Percentiles rank a stretch among this genome's conserved stretches.
These are phyloP conservation scores for Babylonia areolata DNA, from an alignment of 1,140 invertebrate species.

Conservation along the genomic window DNA sequence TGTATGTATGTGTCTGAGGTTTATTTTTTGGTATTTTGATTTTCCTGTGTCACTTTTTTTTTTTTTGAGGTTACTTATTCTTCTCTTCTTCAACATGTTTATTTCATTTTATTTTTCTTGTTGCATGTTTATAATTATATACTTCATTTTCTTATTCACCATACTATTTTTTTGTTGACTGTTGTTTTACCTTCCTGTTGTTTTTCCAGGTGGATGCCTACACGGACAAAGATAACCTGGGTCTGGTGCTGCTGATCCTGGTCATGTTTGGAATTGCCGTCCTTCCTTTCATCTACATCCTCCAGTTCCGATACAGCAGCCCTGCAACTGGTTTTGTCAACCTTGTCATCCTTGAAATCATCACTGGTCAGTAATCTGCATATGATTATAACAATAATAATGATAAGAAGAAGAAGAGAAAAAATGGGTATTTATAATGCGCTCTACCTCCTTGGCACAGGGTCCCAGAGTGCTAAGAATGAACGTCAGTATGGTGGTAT, in stretches of 20 bases:
- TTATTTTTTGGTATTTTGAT: too few relatives aligned
- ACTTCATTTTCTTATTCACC: neutral
- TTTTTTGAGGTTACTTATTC: neutral
- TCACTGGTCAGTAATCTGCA: conserved; percentile 66
- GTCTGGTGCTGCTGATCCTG: conserved; percentile 76
- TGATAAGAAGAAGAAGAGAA: too few relatives aligned
- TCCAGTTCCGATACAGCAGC: conserved; percentile 69
- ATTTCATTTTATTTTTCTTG: neutral
- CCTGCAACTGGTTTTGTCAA: conserved; percentile 72
- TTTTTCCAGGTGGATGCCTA: conserved; percentile 78
- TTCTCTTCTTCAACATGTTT: neutral
- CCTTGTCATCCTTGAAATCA: conserved; percentile 69
- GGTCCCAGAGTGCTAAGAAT: neutral
- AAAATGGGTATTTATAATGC: too few relatives aligned
- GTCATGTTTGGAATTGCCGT: conserved; percentile 69
- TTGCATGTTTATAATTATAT: neutral
- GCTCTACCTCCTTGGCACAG: too few relatives aligned
- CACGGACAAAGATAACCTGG: conserved; percentile 76
- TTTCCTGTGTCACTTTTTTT: neutral
- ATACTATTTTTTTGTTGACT: neutral
- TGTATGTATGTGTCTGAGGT: too few relatives aligned
- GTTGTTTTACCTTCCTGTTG: neutral
- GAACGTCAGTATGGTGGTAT: neutral
- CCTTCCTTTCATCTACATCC: conserved; percentile 71
- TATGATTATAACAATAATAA: too few relatives aligned